Evolutionary conservation across 2,113 vertebrate genomes (phyloP).

Genomic region (Callipepla squamata): DNA sequence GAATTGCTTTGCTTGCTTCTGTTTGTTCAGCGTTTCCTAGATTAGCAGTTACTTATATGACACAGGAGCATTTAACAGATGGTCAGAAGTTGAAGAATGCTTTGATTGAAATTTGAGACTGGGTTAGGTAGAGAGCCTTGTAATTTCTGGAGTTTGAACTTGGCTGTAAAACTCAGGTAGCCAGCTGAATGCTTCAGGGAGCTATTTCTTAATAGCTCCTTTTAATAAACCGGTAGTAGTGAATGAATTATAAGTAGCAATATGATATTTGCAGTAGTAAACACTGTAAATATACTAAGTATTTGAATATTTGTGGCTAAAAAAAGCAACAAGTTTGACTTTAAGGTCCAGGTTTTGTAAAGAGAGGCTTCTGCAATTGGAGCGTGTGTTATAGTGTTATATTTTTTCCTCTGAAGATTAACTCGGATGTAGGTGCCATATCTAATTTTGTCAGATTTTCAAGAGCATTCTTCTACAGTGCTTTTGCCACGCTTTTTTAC

Average conservation of each 20-base stretch:
- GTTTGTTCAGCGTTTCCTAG: not conserved
- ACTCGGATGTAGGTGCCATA: not conserved
- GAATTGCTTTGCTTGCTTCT: slow-evolving; percentile 4
- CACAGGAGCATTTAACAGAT: not conserved
- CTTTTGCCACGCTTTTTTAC: not conserved
- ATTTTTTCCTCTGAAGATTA: not conserved
- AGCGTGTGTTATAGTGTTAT: not conserved
- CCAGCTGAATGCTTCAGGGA: not conserved
- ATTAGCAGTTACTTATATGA: not conserved
- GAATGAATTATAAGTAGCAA: not conserved
- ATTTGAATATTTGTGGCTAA: not conserved
- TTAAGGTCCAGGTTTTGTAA: not conserved
- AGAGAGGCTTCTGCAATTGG: not conserved
- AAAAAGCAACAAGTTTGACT: not conserved
- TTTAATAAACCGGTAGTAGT: not conserved
- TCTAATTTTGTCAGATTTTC: not conserved
- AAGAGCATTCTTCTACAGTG: not conserved
- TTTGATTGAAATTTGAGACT: not conserved
- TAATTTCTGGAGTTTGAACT: not conserved
- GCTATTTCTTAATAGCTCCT: not conserved
- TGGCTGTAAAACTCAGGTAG: not conserved
- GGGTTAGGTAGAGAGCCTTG: not conserved
- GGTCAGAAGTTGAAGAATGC: not conserved
- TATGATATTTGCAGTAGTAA: not conserved
- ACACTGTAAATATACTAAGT: not conserved